Base-by-base conservation (phyloP, 2,113 vertebrate species). In the Cynopterus brachyotis region DNA sequence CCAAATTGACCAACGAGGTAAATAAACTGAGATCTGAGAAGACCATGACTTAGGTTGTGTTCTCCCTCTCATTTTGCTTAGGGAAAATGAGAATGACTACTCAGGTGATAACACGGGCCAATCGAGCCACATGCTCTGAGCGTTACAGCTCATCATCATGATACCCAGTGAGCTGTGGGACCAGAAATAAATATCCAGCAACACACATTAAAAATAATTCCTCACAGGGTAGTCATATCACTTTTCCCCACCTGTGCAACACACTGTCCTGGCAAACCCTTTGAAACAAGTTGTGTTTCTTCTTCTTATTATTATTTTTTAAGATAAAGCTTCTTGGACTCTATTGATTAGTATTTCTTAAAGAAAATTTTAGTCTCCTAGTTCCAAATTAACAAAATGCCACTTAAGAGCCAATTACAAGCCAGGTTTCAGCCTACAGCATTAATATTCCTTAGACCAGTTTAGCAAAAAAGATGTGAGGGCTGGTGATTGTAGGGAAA, bases 151-250 rank as follows among this genome's bases (percentile, higher is more conserved):
- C 57, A 0, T 59, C n/a, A 9, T 84, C 53, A n/a, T 70, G 66
- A 73, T 47, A 69, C 47, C 26, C 10, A 9, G 67, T n/a, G 70
- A 26, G 37, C 40, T 50, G 37, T 35, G 50, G 57, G 83, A 80
- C 88, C 6, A 62, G 57, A n/a, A 80, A 60, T 45, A 80, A 55
- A 73, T 66, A 78, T 59, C 28, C 32, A 81, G 32, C n/a, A 53
- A 62, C 26, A n/a, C 30, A 42, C 28, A 32, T 86, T 81, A 90
- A 79, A 97, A 96, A 82, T 76, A 60, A 86, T 55, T 59, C 84
- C 67, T 81, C 79, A 76, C 45, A 80, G 50, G 80, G 45, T 83
- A 69, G 75, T 66, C 81, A 66, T 35, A 42, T 45, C 50, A 15
- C 5, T 50, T 11, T 15, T 10, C 37, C 53, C 17, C 2, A 24